Conservation (phyloP, 1,140 invertebrate species). For the Tribolium madens region DNA sequence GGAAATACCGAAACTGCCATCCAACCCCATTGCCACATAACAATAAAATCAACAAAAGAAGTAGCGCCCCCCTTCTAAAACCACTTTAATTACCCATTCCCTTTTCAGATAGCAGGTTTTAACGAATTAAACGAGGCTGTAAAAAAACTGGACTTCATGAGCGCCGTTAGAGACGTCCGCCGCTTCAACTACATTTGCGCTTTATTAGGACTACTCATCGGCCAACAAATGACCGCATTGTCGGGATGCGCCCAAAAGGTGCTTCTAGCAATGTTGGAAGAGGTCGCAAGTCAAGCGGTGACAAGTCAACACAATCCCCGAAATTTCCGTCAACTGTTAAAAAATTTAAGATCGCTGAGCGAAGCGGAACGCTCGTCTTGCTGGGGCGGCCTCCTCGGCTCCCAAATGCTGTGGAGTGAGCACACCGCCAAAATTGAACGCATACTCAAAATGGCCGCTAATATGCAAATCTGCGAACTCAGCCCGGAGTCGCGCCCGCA, state of each 20-base stretch:
- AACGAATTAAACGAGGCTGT: conserved; percentile 96
- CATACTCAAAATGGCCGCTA: conserved; percentile 84
- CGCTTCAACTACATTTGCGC: conserved; percentile 97
- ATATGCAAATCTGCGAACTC: conserved; percentile 83
- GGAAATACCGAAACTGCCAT: conserved; percentile 68
- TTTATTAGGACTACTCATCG: conserved; percentile 88
- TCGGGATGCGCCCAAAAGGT: conserved; percentile 95
- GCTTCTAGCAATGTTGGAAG: conserved; percentile 93
- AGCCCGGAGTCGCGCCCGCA: conserved; percentile 85
- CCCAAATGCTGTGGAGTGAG: conserved; percentile 88
- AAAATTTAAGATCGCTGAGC: conserved; percentile 78
- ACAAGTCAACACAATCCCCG: conserved; percentile 90
- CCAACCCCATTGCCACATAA: conserved; percentile 93
- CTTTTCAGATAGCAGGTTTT: conserved; percentile 88
- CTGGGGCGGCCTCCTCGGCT: conserved; percentile 90
- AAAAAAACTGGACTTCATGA: conserved; percentile 92
- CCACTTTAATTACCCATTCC: background rate
- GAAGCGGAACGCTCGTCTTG: conserved; percentile 72
- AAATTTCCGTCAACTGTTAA: conserved; percentile 80
- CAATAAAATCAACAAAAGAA: conserved; percentile 90
- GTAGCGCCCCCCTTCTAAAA: conserved; percentile 67
- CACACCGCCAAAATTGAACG: conserved; percentile 86
- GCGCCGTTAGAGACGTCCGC: conserved; percentile 92
- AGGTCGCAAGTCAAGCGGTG: conserved; percentile 83
- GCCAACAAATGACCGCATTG: conserved; percentile 83